A percentile compares a stretch with the other conserved stretches of the same genome.
Evolutionary conservation across 2,888 invertebrate genomes (phyloP).

Genomic region (Nomada fabriciana): DNA sequence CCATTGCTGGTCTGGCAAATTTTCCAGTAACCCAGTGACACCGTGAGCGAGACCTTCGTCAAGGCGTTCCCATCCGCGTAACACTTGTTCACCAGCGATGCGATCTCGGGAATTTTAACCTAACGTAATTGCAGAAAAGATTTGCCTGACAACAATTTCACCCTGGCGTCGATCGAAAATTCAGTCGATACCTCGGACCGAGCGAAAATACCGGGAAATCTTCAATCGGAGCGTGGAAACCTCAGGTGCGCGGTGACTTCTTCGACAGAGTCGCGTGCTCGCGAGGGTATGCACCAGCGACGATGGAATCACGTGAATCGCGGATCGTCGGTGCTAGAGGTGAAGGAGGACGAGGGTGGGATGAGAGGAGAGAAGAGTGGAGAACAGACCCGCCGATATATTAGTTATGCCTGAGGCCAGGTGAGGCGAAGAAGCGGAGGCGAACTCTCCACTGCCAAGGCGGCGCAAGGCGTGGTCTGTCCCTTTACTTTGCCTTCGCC

Average conservation of each 20-base stretch:
- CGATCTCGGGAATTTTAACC: conserved; percentile 29
- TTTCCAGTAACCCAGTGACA: conserved; percentile 68
- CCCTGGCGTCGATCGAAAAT: neutral
- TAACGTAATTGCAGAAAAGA: conserved; percentile 13
- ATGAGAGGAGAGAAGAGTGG: conserved; percentile 21
- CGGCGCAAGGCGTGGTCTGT: conserved; percentile 74
- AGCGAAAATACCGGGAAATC: neutral
- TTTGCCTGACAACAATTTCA: conserved; percentile 23
- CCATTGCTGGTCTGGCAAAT: conserved; percentile 63
- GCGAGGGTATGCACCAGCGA: conserved; percentile 1
- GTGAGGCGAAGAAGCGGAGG: conserved; percentile 66
- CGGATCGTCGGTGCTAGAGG: conserved; percentile 37
- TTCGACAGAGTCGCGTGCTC: conserved; percentile 10
- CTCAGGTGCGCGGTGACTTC: neutral
- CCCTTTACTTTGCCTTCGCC: conserved; percentile 70
- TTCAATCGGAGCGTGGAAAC: conserved; percentile 12
- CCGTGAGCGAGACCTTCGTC: conserved; percentile 43
- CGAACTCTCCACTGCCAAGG: conserved; percentile 71
- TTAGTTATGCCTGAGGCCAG: conserved; percentile 76
- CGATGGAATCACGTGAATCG: conserved; percentile 56
- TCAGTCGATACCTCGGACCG: neutral
- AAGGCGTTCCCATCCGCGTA: conserved; percentile 22
- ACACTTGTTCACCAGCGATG: conserved; percentile 26
- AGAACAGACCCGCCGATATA: conserved; percentile 71
- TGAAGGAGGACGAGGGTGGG: conserved; percentile 24